Base-by-base conservation (phyloP, 2,888 invertebrate species). In the Carterocephalus palaemon region DNA sequence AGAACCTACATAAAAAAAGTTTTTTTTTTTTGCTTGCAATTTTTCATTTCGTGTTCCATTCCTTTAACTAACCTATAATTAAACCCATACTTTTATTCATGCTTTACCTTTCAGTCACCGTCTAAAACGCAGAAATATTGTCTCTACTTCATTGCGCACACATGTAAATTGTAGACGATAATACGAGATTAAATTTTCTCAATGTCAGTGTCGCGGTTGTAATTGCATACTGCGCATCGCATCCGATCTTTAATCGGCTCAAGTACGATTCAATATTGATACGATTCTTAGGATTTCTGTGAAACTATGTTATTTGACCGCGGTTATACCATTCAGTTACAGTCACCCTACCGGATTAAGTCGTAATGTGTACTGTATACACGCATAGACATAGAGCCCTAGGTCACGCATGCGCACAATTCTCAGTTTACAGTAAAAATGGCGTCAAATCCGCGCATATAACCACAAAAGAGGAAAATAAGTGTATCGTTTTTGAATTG, bases 351-450 rank as follows among this genome's bases (percentile, higher is more conserved):
- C 72, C 76, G n/a, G n/a, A n/a, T n/a, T n/a, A n/a, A n/a, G n/a
- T n/a, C n/a, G n/a, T n/a, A n/a, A n/a, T n/a, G n/a, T n/a, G n/a
- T n/a, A n/a, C n/a, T n/a, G n/a, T n/a, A n/a, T n/a, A n/a, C n/a
- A n/a, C n/a, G n/a, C n/a, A n/a, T n/a, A n/a, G n/a, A n/a, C n/a
- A n/a, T n/a, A n/a, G n/a, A n/a, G n/a, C 74, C 76, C 77, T 69
- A 54, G 36, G 47, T 42, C 43, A 58, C 81, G 80, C 83, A 81
- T 82, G 83, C 83, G 83, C 66, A 47, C 23, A 51, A 36, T 17
- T 2, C 17, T 17, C 29, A n/a, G n/a, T 23, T 19, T 3, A 34
- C 31, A 38, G 28, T 22, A 49, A 75, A 75, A 67, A 79, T 80
- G 75, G 75, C 77, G 74, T 56, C 67, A 52, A 60, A 58, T 54